Percentiles rank a stretch among this genome's conserved stretches.
Evolutionary conservation across 2,888 invertebrate genomes (phyloP).

Genomic region (Epinotia bilunana): DNA sequence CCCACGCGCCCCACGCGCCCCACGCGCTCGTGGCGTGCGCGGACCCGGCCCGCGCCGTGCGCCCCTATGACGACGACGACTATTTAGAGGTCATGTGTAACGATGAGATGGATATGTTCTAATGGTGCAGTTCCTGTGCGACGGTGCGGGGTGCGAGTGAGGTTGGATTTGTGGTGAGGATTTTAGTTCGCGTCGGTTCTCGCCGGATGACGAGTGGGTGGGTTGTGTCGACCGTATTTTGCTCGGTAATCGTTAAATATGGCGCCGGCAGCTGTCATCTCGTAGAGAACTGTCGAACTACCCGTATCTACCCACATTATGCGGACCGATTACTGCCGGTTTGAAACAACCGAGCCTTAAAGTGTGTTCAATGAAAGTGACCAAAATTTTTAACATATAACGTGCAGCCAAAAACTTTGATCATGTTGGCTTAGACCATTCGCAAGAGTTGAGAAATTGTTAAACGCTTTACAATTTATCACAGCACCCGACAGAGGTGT

Average conservation of each 20-base stretch:
- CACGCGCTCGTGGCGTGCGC: slow-evolving; percentile 50
- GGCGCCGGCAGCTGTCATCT: too few species aligned
- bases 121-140: slow-evolving; percentile 46
- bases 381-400: not conserved
- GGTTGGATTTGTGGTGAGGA: not conserved
- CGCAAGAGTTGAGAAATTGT: too few species aligned
- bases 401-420: not conserved
- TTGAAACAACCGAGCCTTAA: too few species aligned
- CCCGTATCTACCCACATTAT: too few species aligned
- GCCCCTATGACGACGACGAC: slow-evolving; percentile 90
- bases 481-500: too few species aligned
- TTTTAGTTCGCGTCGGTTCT: not conserved
- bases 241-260: too few species aligned
- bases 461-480: too few species aligned
- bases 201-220: too few species aligned
- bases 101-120: slow-evolving; percentile 89
- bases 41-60: slow-evolving; percentile 62
- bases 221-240: too few species aligned
- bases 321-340: too few species aligned
- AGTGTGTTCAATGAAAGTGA: not conserved
- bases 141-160: slow-evolving; percentile 4
- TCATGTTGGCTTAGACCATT: too few species aligned
- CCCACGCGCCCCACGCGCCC: slow-evolving; percentile 63
- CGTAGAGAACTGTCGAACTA: too few species aligned
- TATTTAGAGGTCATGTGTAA: slow-evolving; percentile 89